Conservation (phyloP, 2,888 invertebrate genomes). For the Gortyna flavago region DNA sequence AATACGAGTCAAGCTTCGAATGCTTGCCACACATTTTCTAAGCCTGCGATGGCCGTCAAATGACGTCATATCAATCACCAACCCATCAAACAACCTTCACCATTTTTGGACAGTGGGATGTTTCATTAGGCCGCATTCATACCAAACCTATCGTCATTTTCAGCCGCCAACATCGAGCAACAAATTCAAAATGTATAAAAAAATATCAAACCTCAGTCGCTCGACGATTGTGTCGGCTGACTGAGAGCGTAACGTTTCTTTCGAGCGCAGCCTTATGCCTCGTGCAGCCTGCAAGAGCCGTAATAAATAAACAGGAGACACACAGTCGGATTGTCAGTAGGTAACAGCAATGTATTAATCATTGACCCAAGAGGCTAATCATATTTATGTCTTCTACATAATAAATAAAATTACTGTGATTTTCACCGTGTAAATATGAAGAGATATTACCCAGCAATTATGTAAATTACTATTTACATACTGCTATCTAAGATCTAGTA, state of each 20-base stretch:
- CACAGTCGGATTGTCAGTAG: neutral
- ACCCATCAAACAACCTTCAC: too few species aligned
- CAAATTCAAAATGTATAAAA: neutral
- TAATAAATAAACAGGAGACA: neutral
- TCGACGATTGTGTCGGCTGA: neutral
- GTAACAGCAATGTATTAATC: neutral
- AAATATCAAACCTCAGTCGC: neutral
- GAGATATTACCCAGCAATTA: neutral
- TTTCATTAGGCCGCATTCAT: neutral
- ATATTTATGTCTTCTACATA: neutral
- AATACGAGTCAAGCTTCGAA: neutral
- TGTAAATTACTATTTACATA: slow-evolving; percentile 19
- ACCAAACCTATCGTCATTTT: neutral
- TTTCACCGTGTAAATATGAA: neutral
- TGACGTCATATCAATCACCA: too few species aligned
- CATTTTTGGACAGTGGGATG: neutral
- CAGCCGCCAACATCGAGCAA: neutral
- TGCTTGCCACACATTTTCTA: neutral
- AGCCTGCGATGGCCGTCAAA: neutral
- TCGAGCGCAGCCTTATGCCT: neutral
- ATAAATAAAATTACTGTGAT: slow-evolving; percentile 10
- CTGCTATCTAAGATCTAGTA: neutral
- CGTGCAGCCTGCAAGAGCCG: neutral
- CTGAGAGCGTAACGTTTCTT: neutral
- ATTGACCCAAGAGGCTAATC: slow-evolving; percentile 8